phyloP scores from a whole-genome alignment of 2,888 invertebrate species.

The Pachymerium ferrugineum region DNA sequence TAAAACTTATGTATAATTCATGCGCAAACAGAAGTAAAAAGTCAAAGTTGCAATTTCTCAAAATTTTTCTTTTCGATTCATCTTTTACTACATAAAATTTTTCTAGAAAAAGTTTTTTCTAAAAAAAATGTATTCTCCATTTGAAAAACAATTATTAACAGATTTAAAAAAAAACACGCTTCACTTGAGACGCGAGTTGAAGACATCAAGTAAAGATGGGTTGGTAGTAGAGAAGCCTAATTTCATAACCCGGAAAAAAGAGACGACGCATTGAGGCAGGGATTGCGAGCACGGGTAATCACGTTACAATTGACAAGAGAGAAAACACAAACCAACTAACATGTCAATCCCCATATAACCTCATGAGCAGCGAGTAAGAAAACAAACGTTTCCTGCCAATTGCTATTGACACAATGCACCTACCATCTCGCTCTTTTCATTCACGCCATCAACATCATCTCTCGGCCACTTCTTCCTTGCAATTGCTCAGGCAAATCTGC shows the following conservation, averaged over 20 bases:
- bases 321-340: slow-evolving; percentile 20
- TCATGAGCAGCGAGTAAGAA: neutral
- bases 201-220: no score
- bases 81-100: no score
- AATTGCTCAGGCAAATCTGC: slow-evolving; percentile 19
- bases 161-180: no score
- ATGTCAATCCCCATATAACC: neutral
- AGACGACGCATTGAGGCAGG: neutral
- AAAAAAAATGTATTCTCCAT: no score
- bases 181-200: no score
- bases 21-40: neutral
- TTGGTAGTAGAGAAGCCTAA: no score
- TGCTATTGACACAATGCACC: slow-evolving; percentile 2
- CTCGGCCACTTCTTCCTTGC: neutral
- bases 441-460: neutral
- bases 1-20: no score
- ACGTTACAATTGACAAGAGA: slow-evolving; percentile 12
- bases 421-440: neutral
- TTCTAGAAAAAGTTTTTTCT: no score
- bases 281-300: neutral
- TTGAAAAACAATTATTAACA: no score
- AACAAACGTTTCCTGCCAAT: neutral
- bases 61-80: no score
- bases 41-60: no score
- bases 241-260: no score